Base-by-base conservation (phyloP, 2,797 vertebrate genomes). In the Peromyscus aztecus region DNA sequence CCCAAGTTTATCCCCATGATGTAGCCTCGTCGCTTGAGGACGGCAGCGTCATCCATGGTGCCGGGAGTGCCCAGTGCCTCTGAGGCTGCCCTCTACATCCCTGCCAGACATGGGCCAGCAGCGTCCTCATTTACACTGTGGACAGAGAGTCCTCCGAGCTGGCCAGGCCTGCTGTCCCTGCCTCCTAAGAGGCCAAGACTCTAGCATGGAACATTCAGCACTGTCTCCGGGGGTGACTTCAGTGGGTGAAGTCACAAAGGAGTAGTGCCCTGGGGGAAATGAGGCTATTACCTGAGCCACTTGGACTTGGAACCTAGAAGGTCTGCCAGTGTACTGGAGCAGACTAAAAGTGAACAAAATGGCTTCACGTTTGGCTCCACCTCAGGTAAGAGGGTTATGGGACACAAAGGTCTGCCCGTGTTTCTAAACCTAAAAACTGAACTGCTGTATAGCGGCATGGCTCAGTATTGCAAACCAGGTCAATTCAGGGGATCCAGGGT, bases 1-100 rank as follows among this genome's bases (percentile, higher is more conserved):
- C 98, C 69, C 24, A 97, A 84, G 71, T 90, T 97, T n/a, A 81
- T 97, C 40, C 96, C 96, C 85, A 98, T 91, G 78, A 96, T 98
- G 92, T 98, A 98, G 67, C 98, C 98, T 92, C 96, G 93, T 92
- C 97, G 97, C 89, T 98, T 97, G 76, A 99, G 97, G 89, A 98
- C 13, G 0, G 94, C 87, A 21, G 71, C 95, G 43, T 98, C 97
- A 90, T 97, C 97, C 89, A 96, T 88, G 77, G 83, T 88, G 19
- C 81, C 2, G 2, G 96, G 59, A 94, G 90, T 0, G 0, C 73
- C 1, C 37, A 67, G 24, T 71, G 80, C 90, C 84, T 73, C 27
- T 55, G 94, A 96, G 5, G 55, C 73, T n/a, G 96, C 71, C n/a
- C 55, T 90, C 92, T 96, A 96, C 85, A 91, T 96, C 88, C 92